Evolutionary conservation across 2,888 invertebrate genomes (phyloP).

Genomic region (Vandiemenella viatica): DNA sequence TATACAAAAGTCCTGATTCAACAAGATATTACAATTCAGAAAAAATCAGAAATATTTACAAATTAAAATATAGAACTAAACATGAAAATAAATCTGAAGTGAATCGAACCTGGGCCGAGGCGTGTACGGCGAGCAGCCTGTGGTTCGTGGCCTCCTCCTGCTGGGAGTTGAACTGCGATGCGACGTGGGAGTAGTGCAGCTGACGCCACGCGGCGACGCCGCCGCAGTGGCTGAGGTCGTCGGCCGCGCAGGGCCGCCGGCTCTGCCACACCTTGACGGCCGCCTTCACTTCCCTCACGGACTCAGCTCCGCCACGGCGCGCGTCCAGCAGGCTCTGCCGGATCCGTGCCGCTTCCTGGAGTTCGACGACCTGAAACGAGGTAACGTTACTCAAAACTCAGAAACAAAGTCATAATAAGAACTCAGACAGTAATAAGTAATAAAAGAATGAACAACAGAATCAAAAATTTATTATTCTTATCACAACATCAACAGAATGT

Average conservation of each 20-base stretch:
- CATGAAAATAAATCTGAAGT: too few species aligned
- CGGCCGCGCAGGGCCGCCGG: constrained; percentile 86
- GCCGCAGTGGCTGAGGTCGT: constrained; percentile 94
- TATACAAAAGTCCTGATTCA: too few species aligned
- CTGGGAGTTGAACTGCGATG: constrained; percentile 63
- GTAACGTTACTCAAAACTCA: too few species aligned
- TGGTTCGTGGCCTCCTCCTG: constrained; percentile 38
- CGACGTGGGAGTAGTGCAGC: constrained; percentile 90
- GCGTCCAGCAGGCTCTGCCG: too few species aligned
- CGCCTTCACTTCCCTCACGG: constrained; percentile 94
- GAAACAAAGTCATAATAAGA: not conserved
- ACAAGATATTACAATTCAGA: too few species aligned
- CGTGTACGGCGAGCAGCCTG: constrained; percentile 89
- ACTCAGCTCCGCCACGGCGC: constrained; percentile 35
- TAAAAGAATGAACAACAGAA: too few species aligned
- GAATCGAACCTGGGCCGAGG: constrained; percentile 61
- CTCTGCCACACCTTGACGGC: constrained; percentile 98
- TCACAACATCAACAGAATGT: too few species aligned
- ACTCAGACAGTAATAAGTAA: not conserved
- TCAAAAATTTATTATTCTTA: too few species aligned
- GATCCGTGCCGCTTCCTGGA: constrained; percentile 69
- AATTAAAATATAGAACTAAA: too few species aligned
- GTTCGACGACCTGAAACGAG: constrained; percentile 53
- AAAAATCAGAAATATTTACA: too few species aligned
- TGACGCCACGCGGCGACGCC: constrained; percentile 97